Conservation (phyloP, 2,113 vertebrate species). For the Eublepharis macularius region DNA sequence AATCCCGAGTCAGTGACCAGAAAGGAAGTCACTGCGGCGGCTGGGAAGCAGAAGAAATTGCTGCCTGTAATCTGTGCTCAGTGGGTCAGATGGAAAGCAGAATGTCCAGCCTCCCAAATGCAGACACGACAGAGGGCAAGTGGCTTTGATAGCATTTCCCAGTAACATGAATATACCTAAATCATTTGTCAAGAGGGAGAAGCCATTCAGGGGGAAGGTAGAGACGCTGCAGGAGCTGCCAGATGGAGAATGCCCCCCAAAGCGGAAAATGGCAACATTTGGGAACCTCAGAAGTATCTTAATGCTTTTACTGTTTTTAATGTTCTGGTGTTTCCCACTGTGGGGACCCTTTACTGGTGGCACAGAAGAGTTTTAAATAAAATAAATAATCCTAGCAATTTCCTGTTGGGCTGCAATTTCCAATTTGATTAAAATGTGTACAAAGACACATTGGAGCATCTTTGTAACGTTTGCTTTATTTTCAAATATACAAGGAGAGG, state of each 20-base stretch:
- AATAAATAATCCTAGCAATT: too few relatives aligned
- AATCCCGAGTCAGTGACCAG: constrained; percentile 60
- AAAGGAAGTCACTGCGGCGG: constrained; percentile 26
- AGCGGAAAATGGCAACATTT: neutral
- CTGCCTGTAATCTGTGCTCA: constrained; percentile 58
- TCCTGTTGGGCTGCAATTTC: too few relatives aligned
- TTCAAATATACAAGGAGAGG: too few relatives aligned
- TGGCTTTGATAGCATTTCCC: constrained; percentile 27
- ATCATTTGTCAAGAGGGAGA: neutral
- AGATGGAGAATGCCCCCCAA: neutral
- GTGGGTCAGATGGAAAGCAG: constrained; percentile 45
- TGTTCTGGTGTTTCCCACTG: too few relatives aligned
- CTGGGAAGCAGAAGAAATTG: constrained; percentile 55
- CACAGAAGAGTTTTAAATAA: too few relatives aligned
- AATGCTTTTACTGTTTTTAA: too few relatives aligned
- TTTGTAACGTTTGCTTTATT: too few relatives aligned
- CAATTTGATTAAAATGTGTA: too few relatives aligned
- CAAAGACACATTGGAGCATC: too few relatives aligned
- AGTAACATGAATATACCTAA: constrained; percentile 38
- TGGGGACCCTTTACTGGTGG: too few relatives aligned
- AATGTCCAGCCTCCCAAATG: constrained; percentile 23
- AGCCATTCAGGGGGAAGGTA: constrained; percentile 5
- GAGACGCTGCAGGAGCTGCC: constrained; percentile 1
- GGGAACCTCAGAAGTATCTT: too few relatives aligned
- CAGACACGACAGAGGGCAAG: neutral